These are phyloP conservation scores for Channa argus DNA, from an alignment of 2,113 vertebrate genomes.

Conservation along the genomic window DNA sequence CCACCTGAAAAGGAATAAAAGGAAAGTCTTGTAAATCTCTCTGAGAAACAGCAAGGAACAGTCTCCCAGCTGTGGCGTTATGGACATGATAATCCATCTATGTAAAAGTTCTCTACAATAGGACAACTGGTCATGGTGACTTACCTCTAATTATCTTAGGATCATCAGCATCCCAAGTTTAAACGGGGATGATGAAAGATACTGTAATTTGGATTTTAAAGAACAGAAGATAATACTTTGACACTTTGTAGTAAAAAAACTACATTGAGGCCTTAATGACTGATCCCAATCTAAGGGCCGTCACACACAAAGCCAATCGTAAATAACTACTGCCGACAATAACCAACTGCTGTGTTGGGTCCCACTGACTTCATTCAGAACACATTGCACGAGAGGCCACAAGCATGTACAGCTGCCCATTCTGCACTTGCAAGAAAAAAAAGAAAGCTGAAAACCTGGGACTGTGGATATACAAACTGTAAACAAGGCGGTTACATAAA, in stretches of 20 bases:
- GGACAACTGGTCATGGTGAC: background rate
- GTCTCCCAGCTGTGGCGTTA: background rate
- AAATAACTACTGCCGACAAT: no score
- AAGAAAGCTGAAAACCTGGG: no score
- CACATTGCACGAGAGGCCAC: no score
- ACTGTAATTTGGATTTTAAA: background rate
- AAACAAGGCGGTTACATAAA: no score
- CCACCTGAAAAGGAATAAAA: constrained; percentile 86
- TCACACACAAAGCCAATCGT: no score
- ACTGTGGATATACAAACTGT: no score
- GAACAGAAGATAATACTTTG: background rate
- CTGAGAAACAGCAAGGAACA: background rate
- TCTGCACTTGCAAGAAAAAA: no score
- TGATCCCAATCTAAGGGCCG: no score
- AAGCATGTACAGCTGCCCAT: no score
- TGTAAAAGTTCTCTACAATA: background rate
- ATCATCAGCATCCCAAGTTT: background rate
- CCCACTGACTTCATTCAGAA: no score
- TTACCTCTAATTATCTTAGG: background rate
- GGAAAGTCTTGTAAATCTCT: background rate
- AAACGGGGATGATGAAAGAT: background rate
- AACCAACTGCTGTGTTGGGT: no score
- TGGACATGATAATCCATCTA: background rate
- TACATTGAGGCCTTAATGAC: no score
- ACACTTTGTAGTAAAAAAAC: background rate